Evolutionary conservation across 2,113 vertebrate genomes (phyloP).

Genomic region (Halcyon senegalensis): DNA sequence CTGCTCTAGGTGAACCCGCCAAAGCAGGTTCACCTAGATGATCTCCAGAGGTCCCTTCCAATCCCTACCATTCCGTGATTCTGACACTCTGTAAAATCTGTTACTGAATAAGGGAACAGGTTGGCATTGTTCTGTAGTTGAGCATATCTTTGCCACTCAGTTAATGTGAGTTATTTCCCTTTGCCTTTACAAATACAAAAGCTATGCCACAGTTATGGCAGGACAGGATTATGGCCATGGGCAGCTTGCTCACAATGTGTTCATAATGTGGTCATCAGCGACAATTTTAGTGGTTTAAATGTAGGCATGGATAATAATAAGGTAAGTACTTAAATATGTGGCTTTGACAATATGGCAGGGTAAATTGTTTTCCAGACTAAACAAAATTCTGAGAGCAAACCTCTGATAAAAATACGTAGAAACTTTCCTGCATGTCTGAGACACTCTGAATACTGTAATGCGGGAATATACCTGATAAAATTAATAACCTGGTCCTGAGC

Average conservation of each 20-base stretch:
- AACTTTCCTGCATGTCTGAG: background rate
- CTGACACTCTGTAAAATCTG: background rate
- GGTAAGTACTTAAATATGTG: background rate
- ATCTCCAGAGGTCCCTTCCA: background rate
- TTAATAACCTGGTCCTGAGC: background rate
- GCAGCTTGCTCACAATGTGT: accelerated
- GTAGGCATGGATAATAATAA: background rate
- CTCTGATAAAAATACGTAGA: background rate
- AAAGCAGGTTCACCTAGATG: background rate
- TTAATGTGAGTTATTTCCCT: background rate
- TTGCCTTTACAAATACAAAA: background rate
- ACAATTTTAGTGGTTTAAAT: background rate
- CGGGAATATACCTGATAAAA: background rate
- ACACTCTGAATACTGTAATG: background rate
- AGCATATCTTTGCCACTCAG: background rate
- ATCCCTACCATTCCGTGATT: background rate
- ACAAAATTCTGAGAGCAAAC: background rate
- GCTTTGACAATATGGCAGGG: background rate
- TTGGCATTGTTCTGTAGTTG: background rate
- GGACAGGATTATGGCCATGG: background rate
- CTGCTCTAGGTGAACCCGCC: too few species aligned
- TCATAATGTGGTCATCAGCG: background rate
- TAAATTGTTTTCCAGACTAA: background rate
- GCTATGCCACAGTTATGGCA: background rate
- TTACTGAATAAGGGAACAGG: background rate